Percentiles rank a stretch among this genome's conserved stretches.
Evolutionary conservation across 2,888 invertebrate genomes (phyloP).

Genomic region (Synanthedon vespiformis): DNA sequence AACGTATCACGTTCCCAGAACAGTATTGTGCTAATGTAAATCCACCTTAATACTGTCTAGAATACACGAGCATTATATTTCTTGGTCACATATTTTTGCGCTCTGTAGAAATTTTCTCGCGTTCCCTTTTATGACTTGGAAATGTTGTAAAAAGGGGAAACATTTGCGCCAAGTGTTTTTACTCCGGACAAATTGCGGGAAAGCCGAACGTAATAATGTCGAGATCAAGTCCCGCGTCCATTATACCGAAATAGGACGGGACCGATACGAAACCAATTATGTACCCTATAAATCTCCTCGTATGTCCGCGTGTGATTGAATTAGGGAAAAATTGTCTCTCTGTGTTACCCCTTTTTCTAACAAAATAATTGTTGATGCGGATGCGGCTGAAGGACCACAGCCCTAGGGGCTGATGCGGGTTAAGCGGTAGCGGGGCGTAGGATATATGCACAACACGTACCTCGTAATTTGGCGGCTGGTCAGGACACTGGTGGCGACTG

Average conservation of each 20-base stretch:
- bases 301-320: background rate
- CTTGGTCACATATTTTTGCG: background rate
- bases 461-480: no score
- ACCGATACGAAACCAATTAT: slow-evolving; percentile 43
- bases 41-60: no score
- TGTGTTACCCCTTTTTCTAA: no score
- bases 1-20: no score
- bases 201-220: slow-evolving; percentile 9
- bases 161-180: slow-evolving; percentile 11
- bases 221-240: slow-evolving; percentile 20
- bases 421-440: no score
- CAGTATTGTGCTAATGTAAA: no score
- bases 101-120: background rate
- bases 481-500: no score
- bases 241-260: slow-evolving; percentile 35
- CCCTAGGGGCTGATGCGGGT: no score
- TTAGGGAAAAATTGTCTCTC: background rate
- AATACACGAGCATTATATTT: no score
- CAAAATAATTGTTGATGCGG: no score
- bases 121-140: background rate
- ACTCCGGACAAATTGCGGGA: slow-evolving; percentile 16
- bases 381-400: no score
- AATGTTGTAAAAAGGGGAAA: slow-evolving; percentile 5
- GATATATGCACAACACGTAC: no score
- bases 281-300: slow-evolving; percentile 31